phyloP scores from a whole-genome alignment of 2,113 vertebrate species.

The Phodopus roborovskii region DNA sequence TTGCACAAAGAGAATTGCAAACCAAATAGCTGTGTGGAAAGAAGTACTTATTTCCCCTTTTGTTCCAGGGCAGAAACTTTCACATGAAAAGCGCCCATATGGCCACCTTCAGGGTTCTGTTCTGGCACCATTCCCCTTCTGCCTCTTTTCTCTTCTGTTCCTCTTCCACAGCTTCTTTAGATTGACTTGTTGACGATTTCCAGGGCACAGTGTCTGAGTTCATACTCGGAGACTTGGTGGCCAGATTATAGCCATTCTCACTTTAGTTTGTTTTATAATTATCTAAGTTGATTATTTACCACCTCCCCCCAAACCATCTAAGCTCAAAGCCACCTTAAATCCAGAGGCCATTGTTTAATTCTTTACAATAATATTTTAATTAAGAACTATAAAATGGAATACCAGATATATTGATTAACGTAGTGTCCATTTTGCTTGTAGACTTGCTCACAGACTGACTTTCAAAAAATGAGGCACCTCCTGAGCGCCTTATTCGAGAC shows the following conservation, averaged over 20 bases:
- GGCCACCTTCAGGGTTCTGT: background rate
- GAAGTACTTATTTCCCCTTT: background rate
- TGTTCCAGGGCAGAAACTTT: background rate
- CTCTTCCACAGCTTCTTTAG: background rate
- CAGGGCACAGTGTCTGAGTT: background rate
- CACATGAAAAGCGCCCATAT: background rate
- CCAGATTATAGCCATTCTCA: background rate
- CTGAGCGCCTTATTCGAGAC: conserved; percentile 95
- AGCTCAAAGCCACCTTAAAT: background rate
- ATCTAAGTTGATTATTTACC: background rate
- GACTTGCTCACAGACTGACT: conserved; percentile 91
- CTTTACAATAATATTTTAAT: conserved; percentile 42
- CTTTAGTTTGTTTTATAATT: background rate
- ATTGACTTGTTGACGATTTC: background rate
- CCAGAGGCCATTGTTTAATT: conserved; percentile 35
- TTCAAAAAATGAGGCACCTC: conserved; percentile 95
- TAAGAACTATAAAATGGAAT: conserved; percentile 66
- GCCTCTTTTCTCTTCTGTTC: background rate
- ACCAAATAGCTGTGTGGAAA: background rate
- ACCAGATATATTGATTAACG: conserved; percentile 99
- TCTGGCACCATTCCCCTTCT: background rate
- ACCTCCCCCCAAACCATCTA: background rate
- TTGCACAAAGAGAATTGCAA: conserved; percentile 21
- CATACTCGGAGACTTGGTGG: background rate
- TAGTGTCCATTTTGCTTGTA: conserved; percentile 96